Conservation (phyloP, 2,113 vertebrate species). For the Tragulus kanchil region DNA sequence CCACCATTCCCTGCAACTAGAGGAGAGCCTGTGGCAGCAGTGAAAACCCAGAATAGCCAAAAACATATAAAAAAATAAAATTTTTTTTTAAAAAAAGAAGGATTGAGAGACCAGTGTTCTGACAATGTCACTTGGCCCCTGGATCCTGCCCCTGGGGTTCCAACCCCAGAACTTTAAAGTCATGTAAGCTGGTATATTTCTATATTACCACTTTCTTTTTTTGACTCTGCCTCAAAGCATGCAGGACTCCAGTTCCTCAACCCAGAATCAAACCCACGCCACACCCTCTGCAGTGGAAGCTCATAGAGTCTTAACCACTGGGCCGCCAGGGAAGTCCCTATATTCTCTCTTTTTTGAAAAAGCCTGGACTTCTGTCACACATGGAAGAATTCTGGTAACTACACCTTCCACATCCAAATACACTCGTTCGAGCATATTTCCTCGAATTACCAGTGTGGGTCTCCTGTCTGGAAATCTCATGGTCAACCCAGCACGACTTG, state of each 20-base stretch:
- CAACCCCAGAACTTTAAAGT: background rate
- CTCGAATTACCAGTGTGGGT: background rate
- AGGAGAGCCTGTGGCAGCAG: no score
- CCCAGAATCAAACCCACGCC: background rate
- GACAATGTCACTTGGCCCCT: background rate
- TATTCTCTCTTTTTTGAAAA: background rate
- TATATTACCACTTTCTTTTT: background rate
- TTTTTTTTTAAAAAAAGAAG: no score
- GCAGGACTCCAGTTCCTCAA: background rate
- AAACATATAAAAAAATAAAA: no score
- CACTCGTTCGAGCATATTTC: background rate
- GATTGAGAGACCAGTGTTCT: background rate
- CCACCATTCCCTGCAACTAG: no score
- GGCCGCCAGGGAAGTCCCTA: background rate
- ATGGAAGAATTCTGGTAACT: background rate
- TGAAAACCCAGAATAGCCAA: no score
- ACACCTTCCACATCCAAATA: background rate
- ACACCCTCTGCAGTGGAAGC: background rate
- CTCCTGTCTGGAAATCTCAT: background rate
- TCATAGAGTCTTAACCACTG: background rate
- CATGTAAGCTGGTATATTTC: background rate
- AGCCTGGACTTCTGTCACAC: background rate
- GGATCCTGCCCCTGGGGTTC: background rate
- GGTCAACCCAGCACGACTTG: background rate
- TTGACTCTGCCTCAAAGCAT: background rate